phyloP scores from a whole-genome alignment of 2,113 vertebrate genomes.

The Proterorhinus semilunaris region DNA sequence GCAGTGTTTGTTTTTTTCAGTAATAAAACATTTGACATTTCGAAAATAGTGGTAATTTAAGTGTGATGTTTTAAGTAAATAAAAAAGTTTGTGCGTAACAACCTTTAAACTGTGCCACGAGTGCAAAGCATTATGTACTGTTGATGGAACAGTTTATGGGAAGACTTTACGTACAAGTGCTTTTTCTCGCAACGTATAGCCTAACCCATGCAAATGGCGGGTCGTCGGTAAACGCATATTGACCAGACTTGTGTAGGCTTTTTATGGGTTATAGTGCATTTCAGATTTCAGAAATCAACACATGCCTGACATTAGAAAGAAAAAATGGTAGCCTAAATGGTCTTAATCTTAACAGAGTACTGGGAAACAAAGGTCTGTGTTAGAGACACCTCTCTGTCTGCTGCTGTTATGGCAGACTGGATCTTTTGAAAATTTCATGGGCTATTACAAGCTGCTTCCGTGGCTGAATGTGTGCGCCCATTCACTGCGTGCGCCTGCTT shows the following conservation, averaged over 20 bases:
- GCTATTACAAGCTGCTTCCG: slow-evolving; percentile 38
- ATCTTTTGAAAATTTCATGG: slow-evolving; percentile 23
- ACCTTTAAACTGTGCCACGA: neutral
- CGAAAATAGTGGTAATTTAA: slow-evolving; percentile 89
- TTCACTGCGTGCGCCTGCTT: slow-evolving; percentile 43
- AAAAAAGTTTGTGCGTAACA: no score
- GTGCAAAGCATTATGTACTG: neutral
- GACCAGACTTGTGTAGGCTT: no score
- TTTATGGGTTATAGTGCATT: no score
- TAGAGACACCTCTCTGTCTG: neutral
- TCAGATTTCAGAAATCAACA: no score
- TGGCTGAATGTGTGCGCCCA: slow-evolving; percentile 50
- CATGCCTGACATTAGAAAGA: no score
- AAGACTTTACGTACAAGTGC: neutral
- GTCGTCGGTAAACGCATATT: no score
- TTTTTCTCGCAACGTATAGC: neutral
- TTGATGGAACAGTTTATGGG: neutral
- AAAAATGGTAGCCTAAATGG: neutral
- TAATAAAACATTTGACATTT: slow-evolving; percentile 90
- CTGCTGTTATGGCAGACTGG: slow-evolving; percentile 22
- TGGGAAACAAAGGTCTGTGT: neutral
- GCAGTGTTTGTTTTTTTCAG: slow-evolving; percentile 89
- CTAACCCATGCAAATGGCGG: no score
- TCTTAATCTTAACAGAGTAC: no score
- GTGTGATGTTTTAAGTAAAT: slow-evolving; percentile 89